Evolutionary conservation across 2,113 vertebrate species (phyloP).

Genomic region (Cynocephalus volans): DNA sequence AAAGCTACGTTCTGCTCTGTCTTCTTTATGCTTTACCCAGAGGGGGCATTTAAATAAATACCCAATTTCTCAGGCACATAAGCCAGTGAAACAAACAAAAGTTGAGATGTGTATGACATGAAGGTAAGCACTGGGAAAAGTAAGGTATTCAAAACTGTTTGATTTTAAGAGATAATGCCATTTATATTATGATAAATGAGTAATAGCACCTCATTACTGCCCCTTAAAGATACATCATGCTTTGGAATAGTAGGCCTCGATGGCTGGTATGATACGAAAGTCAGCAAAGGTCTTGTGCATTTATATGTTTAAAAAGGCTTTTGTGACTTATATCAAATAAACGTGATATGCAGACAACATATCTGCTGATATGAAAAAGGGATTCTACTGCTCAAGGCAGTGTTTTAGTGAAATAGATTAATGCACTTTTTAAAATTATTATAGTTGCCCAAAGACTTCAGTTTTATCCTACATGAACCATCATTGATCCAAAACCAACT

Average conservation of each 20-base stretch:
- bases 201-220: neutral
- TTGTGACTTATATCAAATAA: conserved; percentile 1
- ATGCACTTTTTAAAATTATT: conserved; percentile 36
- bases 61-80: neutral
- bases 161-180: neutral
- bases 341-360: neutral
- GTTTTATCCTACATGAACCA: neutral
- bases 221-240: neutral
- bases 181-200: neutral
- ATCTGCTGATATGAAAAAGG: neutral
- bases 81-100: conserved; percentile 2
- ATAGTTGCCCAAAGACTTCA: neutral
- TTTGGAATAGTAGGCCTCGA: neutral
- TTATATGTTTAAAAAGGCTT: neutral
- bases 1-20: neutral
- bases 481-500: neutral
- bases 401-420: conserved; percentile 36
- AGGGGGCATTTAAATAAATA: neutral
- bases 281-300: conserved; percentile 4
- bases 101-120: neutral
- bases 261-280: neutral
- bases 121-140: neutral
- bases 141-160: neutral
- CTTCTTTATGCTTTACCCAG: neutral
- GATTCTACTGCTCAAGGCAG: neutral